Conservation (phyloP, 2,888 invertebrate species). For the Dasypolia templi region DNA sequence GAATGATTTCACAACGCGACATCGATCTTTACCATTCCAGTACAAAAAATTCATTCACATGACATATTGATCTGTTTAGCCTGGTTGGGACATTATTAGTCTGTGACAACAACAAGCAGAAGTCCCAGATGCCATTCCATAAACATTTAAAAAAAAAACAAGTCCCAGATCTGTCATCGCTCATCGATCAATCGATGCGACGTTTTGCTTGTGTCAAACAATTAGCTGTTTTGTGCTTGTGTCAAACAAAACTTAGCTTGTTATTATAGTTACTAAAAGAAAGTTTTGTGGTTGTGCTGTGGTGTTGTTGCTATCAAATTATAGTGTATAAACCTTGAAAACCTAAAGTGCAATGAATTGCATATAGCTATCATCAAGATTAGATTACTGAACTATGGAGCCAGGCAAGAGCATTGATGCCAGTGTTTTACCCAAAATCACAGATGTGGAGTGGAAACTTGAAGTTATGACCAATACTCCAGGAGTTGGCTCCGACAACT, state of each 20-base stretch:
- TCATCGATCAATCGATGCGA: not conserved
- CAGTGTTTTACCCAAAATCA: constrained; percentile 87
- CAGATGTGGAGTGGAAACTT: constrained; percentile 91
- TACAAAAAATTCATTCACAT: not conserved
- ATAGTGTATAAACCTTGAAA: too few relatives aligned
- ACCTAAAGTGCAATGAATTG: constrained; percentile 11
- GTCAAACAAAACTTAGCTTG: too few relatives aligned
- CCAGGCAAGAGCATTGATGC: constrained; percentile 64
- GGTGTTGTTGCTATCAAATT: not conserved
- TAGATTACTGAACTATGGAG: constrained; percentile 67
- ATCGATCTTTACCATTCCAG: not conserved
- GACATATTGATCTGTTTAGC: constrained; percentile 2
- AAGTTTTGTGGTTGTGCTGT: too few relatives aligned
- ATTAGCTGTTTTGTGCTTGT: too few relatives aligned
- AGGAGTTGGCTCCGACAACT: constrained; percentile 83
- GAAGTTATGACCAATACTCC: constrained; percentile 87
- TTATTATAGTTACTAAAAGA: too few relatives aligned
- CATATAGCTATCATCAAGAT: not conserved
- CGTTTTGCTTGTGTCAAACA: not conserved
- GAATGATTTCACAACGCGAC: constrained; percentile 24
- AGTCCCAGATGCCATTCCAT: too few relatives aligned
- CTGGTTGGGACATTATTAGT: not conserved
- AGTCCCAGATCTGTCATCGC: not conserved
- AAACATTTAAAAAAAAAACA: too few relatives aligned
- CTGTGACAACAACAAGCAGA: not conserved